Conservation (phyloP, 92 coral and sea anemone species). For the Scolanthus callimorphus region DNA sequence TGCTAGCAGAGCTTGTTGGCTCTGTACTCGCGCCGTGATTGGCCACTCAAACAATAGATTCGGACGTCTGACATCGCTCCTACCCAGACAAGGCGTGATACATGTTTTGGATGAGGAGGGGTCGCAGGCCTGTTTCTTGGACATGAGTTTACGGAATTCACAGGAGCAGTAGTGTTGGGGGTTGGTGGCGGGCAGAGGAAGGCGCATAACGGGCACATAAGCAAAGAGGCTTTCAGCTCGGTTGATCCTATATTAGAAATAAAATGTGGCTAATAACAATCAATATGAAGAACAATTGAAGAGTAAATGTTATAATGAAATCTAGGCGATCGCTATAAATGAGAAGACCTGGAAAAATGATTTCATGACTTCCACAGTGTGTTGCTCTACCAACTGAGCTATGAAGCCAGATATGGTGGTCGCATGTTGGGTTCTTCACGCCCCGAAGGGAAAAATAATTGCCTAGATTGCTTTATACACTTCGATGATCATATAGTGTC, state of each 20-base stretch:
- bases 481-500: too few relatives aligned
- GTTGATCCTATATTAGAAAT: neutral
- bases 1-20: conserved; percentile 31
- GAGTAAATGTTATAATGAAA: too few relatives aligned
- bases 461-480: too few relatives aligned
- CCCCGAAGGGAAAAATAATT: too few relatives aligned
- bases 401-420: too few relatives aligned
- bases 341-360: too few relatives aligned
- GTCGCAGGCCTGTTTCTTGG: conserved; percentile 21
- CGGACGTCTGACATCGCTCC: conserved; percentile 32
- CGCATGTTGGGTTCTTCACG: too few relatives aligned
- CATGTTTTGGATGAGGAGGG: conserved; percentile 9
- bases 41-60: conserved; percentile 52
- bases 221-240: conserved; percentile 42
- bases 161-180: conserved; percentile 44
- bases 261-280: too few relatives aligned
- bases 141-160: conserved; percentile 29
- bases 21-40: conserved; percentile 43
- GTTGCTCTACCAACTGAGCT: too few relatives aligned
- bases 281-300: too few relatives aligned
- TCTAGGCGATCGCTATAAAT: too few relatives aligned
- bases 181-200: neutral
- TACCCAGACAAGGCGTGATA: conserved; percentile 31
- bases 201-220: conserved; percentile 11
- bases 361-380: too few relatives aligned